These are phyloP conservation scores for Ardeotis arabs DNA, from an alignment of 2,113 vertebrate species.

Conservation along the genomic window DNA sequence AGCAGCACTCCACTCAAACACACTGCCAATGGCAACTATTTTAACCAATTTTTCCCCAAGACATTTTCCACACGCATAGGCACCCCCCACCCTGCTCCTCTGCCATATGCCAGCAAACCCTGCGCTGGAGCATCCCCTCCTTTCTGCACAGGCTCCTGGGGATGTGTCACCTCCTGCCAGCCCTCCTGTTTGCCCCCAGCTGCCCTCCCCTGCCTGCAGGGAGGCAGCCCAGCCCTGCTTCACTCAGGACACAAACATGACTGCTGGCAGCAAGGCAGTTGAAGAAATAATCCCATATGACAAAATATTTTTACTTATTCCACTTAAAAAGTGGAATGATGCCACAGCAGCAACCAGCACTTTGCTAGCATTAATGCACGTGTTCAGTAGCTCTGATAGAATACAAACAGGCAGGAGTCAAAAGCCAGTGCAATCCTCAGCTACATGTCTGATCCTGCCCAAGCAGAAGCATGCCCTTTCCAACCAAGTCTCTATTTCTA, in stretches of 20 bases:
- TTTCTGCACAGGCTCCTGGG: not conserved
- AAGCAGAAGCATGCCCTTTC: not conserved
- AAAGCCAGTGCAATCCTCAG: not conserved
- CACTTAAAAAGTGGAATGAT: no score
- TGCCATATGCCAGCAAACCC: not conserved
- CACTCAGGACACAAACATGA: not conserved
- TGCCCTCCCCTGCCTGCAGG: not conserved
- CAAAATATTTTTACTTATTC: no score
- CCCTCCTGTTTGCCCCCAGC: not conserved
- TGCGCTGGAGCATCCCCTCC: not conserved
- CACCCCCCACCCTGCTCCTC: not conserved
- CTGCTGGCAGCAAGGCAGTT: no score
- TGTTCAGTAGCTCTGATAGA: not conserved
- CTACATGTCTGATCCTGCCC: not conserved
- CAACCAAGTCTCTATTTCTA: not conserved
- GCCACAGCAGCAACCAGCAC: not conserved
- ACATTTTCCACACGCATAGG: not conserved
- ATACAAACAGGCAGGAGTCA: not conserved
- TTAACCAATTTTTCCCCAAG: not conserved
- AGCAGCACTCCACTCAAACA: not conserved
- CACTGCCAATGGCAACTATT: accelerated
- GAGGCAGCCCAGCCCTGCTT: not conserved
- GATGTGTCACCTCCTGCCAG: not conserved
- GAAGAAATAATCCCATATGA: no score
- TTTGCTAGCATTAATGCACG: not conserved